Base-by-base conservation (phyloP, 2,113 vertebrate genomes). In the Odocoileus hemionus region DNA sequence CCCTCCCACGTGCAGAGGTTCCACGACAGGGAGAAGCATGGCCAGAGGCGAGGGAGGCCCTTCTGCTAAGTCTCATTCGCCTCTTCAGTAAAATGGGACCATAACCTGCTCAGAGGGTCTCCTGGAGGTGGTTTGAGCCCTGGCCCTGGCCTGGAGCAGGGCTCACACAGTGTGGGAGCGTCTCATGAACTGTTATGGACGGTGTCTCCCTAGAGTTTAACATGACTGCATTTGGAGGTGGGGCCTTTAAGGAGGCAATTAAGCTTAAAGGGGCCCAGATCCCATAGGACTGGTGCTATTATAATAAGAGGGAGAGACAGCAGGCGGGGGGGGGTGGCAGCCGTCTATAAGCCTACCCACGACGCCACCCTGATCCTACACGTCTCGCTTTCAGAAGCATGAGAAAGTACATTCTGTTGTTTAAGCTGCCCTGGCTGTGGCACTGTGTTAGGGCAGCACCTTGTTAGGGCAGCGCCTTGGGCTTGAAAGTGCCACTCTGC, bases 1-100 rank as follows among this genome's bases (percentile, higher is more conserved):
- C 25, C 39, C 47, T 33, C 16, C 78, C 50, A 16, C 0, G 0
- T 8, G 52, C 47, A 43, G 36, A 33, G 11, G 43, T 8, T 12
- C 21, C 0, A 0, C 14, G 61, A 5, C 1, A 19, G 28, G 57
- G 43, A 17, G n/a, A 4, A 19, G 58, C 9, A 7, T 0, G 2
- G 45, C 67, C 39, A 25, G 57, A 17, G 58, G 19, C 1, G 12
- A 57, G 76, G 28, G 39, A 25, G 58, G 6, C 7, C 39, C 50
- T 64, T 30, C 21, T 8, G 16, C 45, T 17, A 58, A 5, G 43
- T 25, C 54, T 54, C 6, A 11, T 39, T 17, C 2, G 0, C 67
- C 17, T 36, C 1, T 23, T 21, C 3, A 0, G 39, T 52, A 19
- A 47, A 52, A 19, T 2, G 25, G 45, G 60, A 61, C 13, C 2